phyloP scores from a whole-genome alignment of 2,797 vertebrate genomes.

The Acipenser ruthenus region DNA sequence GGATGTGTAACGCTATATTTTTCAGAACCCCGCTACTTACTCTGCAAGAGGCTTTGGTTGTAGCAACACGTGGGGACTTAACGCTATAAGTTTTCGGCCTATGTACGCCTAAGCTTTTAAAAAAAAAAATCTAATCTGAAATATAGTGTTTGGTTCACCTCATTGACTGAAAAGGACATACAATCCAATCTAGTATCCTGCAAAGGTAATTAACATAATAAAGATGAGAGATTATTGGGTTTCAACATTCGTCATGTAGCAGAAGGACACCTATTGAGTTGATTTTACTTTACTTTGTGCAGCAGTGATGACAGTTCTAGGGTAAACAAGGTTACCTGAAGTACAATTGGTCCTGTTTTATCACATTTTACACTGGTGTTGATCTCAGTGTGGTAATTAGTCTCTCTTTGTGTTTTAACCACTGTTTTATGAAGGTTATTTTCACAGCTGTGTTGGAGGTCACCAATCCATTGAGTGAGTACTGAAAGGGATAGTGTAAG shows the following conservation, averaged over 20 bases:
- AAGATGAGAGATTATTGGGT: slow-evolving; percentile 17
- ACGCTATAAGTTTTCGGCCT: too few relatives aligned
- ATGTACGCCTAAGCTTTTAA: too few relatives aligned
- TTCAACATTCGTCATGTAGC: slow-evolving; percentile 13
- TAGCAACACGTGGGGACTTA: too few relatives aligned
- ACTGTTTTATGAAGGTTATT: too few relatives aligned
- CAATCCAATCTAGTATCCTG: slow-evolving; percentile 2
- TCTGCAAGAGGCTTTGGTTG: too few relatives aligned
- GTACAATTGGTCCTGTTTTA: neutral
- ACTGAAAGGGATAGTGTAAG: too few relatives aligned
- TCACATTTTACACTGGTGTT: neutral
- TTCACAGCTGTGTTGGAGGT: too few relatives aligned
- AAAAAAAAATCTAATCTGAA: too few relatives aligned
- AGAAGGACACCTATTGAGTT: slow-evolving; percentile 15
- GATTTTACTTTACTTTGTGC: neutral
- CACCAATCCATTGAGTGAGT: too few relatives aligned
- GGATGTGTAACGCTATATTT: too few relatives aligned
- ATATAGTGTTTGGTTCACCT: neutral
- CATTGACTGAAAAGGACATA: slow-evolving; percentile 17
- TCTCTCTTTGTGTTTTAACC: too few relatives aligned
- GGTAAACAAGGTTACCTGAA: neutral
- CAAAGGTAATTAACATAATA: slow-evolving; percentile 24
- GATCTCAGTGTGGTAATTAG: neutral
- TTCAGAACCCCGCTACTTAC: too few relatives aligned
- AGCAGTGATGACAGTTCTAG: slow-evolving; percentile 5